Evolutionary conservation across 2,888 invertebrate species (phyloP), one percentile per base, ranked within the genome.

Genomic region (Auanema freiburgensis): DNA sequence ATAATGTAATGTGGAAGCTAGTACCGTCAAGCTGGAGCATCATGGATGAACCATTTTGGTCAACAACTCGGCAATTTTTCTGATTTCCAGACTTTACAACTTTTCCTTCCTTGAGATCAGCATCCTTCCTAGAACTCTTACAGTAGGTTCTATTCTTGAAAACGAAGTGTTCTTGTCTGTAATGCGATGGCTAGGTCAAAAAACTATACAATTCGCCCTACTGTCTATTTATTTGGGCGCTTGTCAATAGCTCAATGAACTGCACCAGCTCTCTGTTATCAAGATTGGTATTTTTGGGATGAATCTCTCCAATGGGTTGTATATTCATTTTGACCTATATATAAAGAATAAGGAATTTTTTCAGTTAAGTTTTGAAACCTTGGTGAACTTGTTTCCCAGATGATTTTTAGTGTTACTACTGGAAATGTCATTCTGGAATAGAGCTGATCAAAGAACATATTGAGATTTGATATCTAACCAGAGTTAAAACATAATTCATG

Each of bases 11-110:
- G n/a, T n/a, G n/a, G n/a, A n/a, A n/a, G n/a, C 43, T n/a, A 46
- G 6, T 46, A 67, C 67, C 64, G 21, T 67, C 67, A 23, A 67
- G 53, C 41, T 67, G 67, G 4, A 67, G 43, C 16, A 56, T 23
- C 14, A 42, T 51, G 11, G 21, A 16, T 8, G 60, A 25, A 12
- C 59, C 63, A 25, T 53, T 40, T 6, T 46, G 41, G 18, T 44
- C 41, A 18, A 59, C 58, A 2, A 65, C 58, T 2, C 67, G 57
- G 33, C 51, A 24, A 11, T 50, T 60, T 52, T 67, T 67, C 56
- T 57, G 64, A 24, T 61, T 61, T 33, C 67, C 67, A 0, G 46
- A 18, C 53, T 67, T 67, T 33, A 62, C 54, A 11, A 25, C 23
- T 41, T 67, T 67, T 10, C 60, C 67, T 16, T 61, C 67, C 1